These are phyloP conservation scores for Setophaga coronata DNA, from an alignment of 2,113 vertebrate species.

Conservation along the genomic window DNA sequence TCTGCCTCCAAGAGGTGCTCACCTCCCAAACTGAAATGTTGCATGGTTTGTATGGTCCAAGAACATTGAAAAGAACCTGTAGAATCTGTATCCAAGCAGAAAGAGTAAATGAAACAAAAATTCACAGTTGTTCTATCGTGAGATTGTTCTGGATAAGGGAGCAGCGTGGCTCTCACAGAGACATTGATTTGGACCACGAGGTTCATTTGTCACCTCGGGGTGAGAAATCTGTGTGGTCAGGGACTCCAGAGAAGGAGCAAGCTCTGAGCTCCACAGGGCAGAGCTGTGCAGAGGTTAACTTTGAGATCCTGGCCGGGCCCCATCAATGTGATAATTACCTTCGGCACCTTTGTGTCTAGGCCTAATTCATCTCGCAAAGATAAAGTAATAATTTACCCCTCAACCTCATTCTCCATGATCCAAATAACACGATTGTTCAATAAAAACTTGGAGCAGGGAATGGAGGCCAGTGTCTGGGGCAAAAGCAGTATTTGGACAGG, in stretches of 20 bases:
- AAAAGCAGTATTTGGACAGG: not conserved
- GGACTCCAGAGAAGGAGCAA: not conserved
- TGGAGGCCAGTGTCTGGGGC: not conserved
- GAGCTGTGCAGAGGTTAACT: not conserved
- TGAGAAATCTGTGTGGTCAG: not conserved
- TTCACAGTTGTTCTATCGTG: rapidly evolving
- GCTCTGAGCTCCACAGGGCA: rapidly evolving
- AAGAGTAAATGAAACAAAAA: not conserved
- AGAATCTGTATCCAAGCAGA: not conserved
- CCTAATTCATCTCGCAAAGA: slow-evolving; percentile 21
- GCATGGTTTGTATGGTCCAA: not conserved
- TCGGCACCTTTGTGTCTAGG: slow-evolving; percentile 5
- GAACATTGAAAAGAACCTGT: not conserved
- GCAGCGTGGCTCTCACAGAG: not conserved
- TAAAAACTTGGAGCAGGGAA: slow-evolving; percentile 33
- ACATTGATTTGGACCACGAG: rapidly evolving
- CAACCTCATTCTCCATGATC: not conserved
- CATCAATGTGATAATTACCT: not conserved
- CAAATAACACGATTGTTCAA: not conserved
- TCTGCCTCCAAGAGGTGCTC: not conserved
- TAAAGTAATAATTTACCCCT: not conserved
- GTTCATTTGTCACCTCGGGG: not conserved
- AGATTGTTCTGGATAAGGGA: not conserved
- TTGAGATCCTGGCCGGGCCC: not conserved
- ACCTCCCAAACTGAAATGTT: not conserved